Percentiles rank a stretch among this genome's conserved stretches.
These are phyloP conservation scores for Glossophaga mutica DNA, from an alignment of 2,797 vertebrate genomes.

Conservation along the genomic window DNA sequence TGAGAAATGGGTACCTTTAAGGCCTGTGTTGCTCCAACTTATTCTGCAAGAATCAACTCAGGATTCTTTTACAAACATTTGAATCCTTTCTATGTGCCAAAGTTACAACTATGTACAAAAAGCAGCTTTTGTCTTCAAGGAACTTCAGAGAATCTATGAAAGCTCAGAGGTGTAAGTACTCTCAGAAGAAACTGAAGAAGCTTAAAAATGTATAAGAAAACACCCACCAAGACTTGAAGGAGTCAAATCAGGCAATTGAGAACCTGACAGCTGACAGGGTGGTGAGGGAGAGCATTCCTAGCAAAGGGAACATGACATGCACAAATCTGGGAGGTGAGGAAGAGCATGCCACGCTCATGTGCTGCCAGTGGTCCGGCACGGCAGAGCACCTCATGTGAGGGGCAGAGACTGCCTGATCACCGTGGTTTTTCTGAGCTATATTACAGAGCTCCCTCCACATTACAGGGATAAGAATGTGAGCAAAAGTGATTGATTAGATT, in stretches of 20 bases:
- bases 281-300: not conserved
- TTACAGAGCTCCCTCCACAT: not conserved
- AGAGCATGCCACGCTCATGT: not conserved
- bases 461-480: not conserved
- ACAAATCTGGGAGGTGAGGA: not conserved
- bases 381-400: not conserved
- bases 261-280: not conserved
- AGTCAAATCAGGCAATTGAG: not conserved
- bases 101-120: not conserved
- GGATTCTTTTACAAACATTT: not conserved
- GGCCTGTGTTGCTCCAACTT: not conserved
- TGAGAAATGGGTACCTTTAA: not conserved
- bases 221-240: not conserved
- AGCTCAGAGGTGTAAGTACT: not conserved
- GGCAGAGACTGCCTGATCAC: not conserved
- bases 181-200: not conserved
- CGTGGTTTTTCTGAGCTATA: rapidly evolving
- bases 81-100: not conserved
- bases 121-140: not conserved
- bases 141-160: not conserved
- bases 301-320: not conserved
- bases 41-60: not conserved
- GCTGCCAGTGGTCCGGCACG: rapidly evolving
- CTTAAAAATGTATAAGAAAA: not conserved
- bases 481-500: not conserved